These are phyloP conservation scores for Eupithecia subfuscata DNA, from an alignment of 2,888 invertebrate species.

Conservation along the genomic window DNA sequence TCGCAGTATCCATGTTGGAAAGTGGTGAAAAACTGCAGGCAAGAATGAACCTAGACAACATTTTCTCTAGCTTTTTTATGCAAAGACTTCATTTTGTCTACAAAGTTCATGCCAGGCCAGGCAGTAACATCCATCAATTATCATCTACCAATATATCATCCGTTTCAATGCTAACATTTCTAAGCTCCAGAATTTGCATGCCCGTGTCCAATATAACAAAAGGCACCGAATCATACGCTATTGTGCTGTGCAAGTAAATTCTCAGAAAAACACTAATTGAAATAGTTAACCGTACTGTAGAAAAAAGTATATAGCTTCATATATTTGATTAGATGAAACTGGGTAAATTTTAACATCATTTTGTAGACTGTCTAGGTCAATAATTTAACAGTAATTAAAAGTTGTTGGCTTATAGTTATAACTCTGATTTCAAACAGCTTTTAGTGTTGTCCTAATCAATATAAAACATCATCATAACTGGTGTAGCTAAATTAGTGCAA, in stretches of 20 bases:
- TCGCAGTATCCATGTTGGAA: not conserved
- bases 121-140: not conserved
- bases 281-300: not conserved
- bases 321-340: not conserved
- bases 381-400: not conserved
- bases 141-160: not conserved
- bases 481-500: not conserved
- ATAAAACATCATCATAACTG: not conserved
- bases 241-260: conserved; percentile 12
- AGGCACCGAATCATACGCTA: conserved; percentile 25
- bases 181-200: conserved; percentile 23
- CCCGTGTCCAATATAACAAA: conserved; percentile 11
- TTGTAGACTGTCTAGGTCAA: not conserved
- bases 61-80: not conserved
- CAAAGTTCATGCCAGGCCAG: not conserved
- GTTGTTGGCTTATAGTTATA: not conserved
- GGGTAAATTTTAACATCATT: not conserved
- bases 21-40: not conserved
- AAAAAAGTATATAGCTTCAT: not conserved
- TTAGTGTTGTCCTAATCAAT: not conserved
- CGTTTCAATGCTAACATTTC: conserved; percentile 4
- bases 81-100: not conserved
- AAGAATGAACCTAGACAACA: not conserved
- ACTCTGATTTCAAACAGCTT: not conserved
- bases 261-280: not conserved